Conservation (phyloP, 2,797 vertebrate species). For the Takifugu ocellatus region DNA sequence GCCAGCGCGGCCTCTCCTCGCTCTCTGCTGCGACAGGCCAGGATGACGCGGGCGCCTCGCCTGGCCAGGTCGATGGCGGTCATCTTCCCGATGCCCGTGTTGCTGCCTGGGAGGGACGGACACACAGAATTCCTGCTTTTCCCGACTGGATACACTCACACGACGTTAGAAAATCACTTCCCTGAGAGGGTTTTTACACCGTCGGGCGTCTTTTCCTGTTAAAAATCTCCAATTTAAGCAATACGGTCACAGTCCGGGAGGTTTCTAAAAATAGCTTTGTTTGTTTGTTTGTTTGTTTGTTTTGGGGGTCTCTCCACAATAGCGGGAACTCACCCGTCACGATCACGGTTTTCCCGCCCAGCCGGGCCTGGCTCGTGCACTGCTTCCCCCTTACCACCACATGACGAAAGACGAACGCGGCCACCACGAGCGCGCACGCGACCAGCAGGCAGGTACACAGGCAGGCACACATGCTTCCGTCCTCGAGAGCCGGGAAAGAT, state of each 20-base stretch:
- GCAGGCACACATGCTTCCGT: conserved; percentile 50
- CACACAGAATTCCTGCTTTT: background rate
- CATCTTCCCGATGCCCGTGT: conserved; percentile 80
- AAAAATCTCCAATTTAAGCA: no score
- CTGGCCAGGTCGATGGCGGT: conserved; percentile 80
- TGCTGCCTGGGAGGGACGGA: conserved; percentile 68
- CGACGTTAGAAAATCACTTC: no score
- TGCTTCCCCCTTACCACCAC: conserved; percentile 65
- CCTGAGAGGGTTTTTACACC: no score
- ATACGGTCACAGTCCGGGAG: no score
- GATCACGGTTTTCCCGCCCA: conserved; percentile 80
- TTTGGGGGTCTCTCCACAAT: background rate
- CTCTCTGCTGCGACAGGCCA: conserved; percentile 75
- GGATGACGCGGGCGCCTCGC: conserved; percentile 81
- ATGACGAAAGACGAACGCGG: conserved; percentile 68
- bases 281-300: no score
- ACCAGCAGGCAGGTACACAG: conserved; percentile 61
- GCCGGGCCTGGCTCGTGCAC: conserved; percentile 68
- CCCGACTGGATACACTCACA: no score
- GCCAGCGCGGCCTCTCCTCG: conserved; percentile 72
- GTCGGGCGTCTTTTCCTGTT: no score
- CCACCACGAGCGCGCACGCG: conserved; percentile 22
- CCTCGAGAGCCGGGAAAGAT: background rate
- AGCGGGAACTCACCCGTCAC: conserved; percentile 74
- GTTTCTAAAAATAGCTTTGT: no score